Evolutionary conservation across 2,888 invertebrate genomes (phyloP).

Genomic region (Blomia tropicalis): DNA sequence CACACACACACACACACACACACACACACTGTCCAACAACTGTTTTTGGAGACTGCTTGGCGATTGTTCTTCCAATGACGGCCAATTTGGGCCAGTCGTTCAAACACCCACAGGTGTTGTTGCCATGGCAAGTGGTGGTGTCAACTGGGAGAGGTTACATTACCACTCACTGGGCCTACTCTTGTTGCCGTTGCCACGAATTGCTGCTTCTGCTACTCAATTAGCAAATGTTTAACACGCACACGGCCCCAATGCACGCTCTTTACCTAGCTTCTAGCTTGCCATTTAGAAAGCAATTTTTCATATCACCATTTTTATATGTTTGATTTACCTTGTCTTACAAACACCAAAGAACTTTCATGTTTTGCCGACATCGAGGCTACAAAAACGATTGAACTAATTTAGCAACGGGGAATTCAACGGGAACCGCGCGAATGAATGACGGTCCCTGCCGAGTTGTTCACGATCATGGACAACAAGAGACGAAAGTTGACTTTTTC

Average conservation of each 20-base stretch:
- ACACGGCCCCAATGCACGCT: too few relatives aligned
- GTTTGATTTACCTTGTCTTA: slow-evolving; percentile 9
- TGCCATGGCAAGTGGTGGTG: neutral
- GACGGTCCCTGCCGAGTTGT: neutral
- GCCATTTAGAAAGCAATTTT: slow-evolving; percentile 15
- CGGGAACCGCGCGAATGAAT: too few relatives aligned
- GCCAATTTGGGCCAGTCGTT: too few relatives aligned
- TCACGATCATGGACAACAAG: neutral
- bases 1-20: too few relatives aligned
- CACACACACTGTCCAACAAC: too few relatives aligned
- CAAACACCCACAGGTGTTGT: slow-evolving; percentile 9
- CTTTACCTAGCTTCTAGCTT: too few relatives aligned
- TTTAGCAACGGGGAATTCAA: too few relatives aligned
- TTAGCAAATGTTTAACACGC: slow-evolving; percentile 13
- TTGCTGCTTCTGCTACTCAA: slow-evolving; percentile 5
- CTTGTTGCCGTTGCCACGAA: too few relatives aligned
- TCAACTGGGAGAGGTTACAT: neutral
- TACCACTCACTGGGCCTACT: slow-evolving; percentile 3
- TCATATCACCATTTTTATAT: slow-evolving; percentile 8
- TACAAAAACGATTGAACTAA: too few relatives aligned
- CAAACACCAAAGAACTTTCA: neutral
- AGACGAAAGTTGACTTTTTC: neutral
- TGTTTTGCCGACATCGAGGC: slow-evolving; percentile 5
- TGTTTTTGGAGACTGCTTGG: slow-evolving; percentile 20
- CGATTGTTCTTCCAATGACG: slow-evolving; percentile 7